Percentiles rank a stretch among this genome's conserved stretches.
These are phyloP conservation scores for Vulpes vulpes DNA, from an alignment of 2,113 vertebrate genomes.

Conservation along the genomic window DNA sequence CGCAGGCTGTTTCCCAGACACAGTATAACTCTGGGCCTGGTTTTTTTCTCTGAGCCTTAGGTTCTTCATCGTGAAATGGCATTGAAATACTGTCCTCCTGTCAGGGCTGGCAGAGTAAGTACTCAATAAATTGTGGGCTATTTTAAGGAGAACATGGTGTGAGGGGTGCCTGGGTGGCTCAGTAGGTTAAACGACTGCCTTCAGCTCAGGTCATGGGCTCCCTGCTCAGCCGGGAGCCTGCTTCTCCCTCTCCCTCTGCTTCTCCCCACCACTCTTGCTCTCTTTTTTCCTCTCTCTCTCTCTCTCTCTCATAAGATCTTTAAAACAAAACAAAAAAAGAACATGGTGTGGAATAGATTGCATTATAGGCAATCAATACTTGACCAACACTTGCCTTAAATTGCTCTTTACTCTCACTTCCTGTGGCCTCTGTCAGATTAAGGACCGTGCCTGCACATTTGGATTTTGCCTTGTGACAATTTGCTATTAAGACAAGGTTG, in stretches of 20 bases:
- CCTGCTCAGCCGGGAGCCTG: too few species aligned
- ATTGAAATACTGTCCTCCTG: neutral
- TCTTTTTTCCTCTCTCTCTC: too few species aligned
- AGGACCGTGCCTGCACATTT: rapidly evolving
- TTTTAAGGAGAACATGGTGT: rapidly evolving
- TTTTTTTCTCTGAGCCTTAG: neutral
- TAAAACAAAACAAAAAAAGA: too few species aligned
- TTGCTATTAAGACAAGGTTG: neutral
- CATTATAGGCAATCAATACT: rapidly evolving
- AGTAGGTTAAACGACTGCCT: too few species aligned
- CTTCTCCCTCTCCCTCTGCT: too few species aligned
- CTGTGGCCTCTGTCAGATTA: rapidly evolving
- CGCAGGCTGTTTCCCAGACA: neutral
- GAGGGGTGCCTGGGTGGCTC: too few species aligned
- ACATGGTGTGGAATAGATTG: rapidly evolving
- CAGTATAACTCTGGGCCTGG: neutral
- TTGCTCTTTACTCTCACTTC: too few species aligned
- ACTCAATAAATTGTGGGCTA: rapidly evolving
- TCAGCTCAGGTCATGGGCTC: too few species aligned
- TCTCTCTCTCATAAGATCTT: too few species aligned
- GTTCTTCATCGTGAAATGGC: neutral
- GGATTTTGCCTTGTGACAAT: neutral
- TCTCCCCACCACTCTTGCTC: too few species aligned
- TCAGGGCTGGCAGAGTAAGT: neutral
- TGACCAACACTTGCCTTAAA: neutral